These are phyloP conservation scores for Antedon bifida DNA, from an alignment of 35 echinoderm and acorn worm genomes.

Conservation along the genomic window DNA sequence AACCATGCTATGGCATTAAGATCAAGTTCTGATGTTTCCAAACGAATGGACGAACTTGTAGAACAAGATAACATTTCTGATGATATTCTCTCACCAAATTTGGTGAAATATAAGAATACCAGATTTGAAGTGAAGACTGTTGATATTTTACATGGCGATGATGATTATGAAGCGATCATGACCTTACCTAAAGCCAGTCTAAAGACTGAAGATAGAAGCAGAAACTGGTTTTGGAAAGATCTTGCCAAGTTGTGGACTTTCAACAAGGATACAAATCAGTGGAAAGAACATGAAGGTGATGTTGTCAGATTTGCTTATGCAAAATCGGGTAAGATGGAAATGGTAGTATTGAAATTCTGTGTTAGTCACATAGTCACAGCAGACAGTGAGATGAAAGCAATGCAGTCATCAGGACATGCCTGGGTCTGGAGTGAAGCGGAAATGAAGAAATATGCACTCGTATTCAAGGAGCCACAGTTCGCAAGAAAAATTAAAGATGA, in stretches of 20 bases:
- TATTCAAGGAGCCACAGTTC: conserved; percentile 45
- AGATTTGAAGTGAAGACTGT: no score
- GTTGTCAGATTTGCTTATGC: conserved; percentile 39
- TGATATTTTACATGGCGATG: no score
- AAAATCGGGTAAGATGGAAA: conserved; percentile 20
- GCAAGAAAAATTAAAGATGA: conserved; percentile 26
- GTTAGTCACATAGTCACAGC: conserved; percentile 56
- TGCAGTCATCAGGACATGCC: conserved; percentile 41
- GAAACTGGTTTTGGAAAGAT: conserved; percentile 30
- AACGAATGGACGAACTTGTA: background rate
- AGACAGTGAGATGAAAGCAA: conserved; percentile 35
- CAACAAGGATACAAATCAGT: conserved; percentile 16
- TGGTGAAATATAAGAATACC: no score
- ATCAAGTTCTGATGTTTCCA: background rate
- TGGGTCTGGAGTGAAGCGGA: conserved; percentile 55
- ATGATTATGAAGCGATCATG: no score
- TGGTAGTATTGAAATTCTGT: conserved; percentile 56
- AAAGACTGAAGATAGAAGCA: conserved; percentile 57
- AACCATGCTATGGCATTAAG: background rate
- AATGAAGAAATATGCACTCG: conserved; percentile 55
- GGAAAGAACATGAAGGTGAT: conserved; percentile 69
- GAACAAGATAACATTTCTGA: no score
- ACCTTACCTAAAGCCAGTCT: no score
- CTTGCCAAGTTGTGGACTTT: conserved; percentile 36
- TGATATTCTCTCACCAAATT: no score